Conservation (phyloP, 2,113 vertebrate genomes). For the Chloroceryle aenea region DNA sequence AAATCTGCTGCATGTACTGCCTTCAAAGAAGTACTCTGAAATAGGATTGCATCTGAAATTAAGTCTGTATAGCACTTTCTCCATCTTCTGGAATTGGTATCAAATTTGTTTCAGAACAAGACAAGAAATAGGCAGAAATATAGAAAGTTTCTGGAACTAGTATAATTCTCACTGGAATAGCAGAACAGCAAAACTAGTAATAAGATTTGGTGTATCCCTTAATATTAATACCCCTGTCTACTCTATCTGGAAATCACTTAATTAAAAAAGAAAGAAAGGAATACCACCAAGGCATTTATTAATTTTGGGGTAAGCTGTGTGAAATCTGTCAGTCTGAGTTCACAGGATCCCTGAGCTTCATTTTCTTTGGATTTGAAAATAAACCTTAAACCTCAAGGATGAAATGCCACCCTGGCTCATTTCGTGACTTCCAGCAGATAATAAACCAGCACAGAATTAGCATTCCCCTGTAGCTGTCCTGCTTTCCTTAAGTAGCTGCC, state of each 20-base stretch:
- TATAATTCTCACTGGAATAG: background rate
- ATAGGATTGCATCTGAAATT: constrained; percentile 14
- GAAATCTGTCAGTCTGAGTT: constrained; percentile 31
- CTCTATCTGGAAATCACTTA: constrained; percentile 36
- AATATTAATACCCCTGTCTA: constrained; percentile 2
- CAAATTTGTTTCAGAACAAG: background rate
- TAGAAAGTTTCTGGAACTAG: background rate
- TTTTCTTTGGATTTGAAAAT: constrained; percentile 47
- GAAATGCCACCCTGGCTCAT: background rate
- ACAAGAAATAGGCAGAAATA: background rate
- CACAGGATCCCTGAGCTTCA: background rate
- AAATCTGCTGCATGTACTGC: constrained; percentile 19
- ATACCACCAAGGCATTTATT: constrained; percentile 15
- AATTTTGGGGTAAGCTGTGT: constrained; percentile 40
- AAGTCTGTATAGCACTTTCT: constrained; percentile 9
- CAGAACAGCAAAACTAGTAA: constrained; percentile 13
- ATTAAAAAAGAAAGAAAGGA: constrained; percentile 38
- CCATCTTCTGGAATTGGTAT: constrained; percentile 1
- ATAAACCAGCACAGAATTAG: background rate
- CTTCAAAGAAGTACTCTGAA: constrained; percentile 49
- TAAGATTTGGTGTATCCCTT: constrained; percentile 8
- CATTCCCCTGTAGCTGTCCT: fast-evolving
- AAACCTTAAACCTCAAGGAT: constrained; percentile 41
- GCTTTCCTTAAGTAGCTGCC: background rate
- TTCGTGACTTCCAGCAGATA: constrained; percentile 6